Percentiles rank a stretch among this genome's conserved stretches.
These are phyloP conservation scores for Caenorhabditis afra DNA, from an alignment of 2,888 invertebrate species.

Conservation along the genomic window DNA sequence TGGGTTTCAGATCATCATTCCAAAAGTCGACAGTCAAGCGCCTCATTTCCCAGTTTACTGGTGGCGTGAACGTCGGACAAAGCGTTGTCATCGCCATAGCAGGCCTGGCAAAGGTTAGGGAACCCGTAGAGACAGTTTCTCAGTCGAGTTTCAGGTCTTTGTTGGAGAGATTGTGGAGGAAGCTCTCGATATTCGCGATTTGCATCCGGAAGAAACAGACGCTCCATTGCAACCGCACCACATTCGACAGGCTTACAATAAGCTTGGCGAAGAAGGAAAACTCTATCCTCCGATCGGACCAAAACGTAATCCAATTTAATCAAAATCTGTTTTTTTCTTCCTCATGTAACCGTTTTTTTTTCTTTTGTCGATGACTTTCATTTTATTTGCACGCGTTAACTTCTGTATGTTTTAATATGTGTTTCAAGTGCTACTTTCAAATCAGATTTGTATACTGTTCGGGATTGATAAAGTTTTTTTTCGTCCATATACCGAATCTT, in stretches of 20 bases:
- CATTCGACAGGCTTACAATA: slow-evolving; percentile 68
- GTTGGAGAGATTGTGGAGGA: slow-evolving; percentile 99
- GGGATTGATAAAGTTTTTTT: too few species aligned
- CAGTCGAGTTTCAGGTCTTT: slow-evolving; percentile 85
- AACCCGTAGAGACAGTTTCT: too few species aligned
- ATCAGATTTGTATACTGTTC: too few species aligned
- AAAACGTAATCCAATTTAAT: background rate
- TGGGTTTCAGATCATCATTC: slow-evolving; percentile 63
- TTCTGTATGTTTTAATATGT: too few species aligned
- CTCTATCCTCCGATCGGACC: slow-evolving; percentile 73
- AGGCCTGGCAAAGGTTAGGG: slow-evolving; percentile 92
- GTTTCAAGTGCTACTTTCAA: too few species aligned
- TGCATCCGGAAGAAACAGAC: slow-evolving; percentile 27
- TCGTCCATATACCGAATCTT: too few species aligned
- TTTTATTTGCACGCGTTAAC: too few species aligned
- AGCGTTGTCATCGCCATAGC: slow-evolving; percentile 99
- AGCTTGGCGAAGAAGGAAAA: slow-evolving; percentile 72
- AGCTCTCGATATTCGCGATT: slow-evolving; percentile 82
- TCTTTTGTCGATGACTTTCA: too few species aligned
- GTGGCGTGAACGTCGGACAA: slow-evolving; percentile 89
- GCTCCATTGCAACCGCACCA: slow-evolving; percentile 69
- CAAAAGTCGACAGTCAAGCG: slow-evolving; percentile 80
- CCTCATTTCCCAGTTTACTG: slow-evolving; percentile 97
- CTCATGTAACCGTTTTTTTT: background rate
- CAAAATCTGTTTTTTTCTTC: too few species aligned